Evolutionary conservation across 2,797 vertebrate species (phyloP).

Genomic region (Intellagama lesueurii): DNA sequence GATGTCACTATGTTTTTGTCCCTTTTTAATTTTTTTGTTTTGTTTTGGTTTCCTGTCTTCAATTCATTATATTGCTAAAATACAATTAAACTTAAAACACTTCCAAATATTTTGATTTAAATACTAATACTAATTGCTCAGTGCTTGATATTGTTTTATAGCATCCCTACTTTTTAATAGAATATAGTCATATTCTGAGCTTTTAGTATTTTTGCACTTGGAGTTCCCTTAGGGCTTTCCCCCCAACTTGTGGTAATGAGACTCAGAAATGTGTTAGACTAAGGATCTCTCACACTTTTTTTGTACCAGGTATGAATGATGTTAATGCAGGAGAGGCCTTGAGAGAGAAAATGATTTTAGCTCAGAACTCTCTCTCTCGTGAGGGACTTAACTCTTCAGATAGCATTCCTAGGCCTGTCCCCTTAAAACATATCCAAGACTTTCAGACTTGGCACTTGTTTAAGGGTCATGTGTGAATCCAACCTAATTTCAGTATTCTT

Average conservation of each 20-base stretch:
- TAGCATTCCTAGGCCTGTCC: no score
- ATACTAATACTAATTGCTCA: not conserved
- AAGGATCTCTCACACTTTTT: not conserved
- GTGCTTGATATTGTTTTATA: not conserved
- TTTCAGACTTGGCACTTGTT: no score
- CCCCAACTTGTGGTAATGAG: not conserved
- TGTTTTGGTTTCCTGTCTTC: no score
- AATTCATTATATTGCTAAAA: no score
- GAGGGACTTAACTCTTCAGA: not conserved
- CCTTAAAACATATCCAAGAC: no score
- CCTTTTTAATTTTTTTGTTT: no score
- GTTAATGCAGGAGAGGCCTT: not conserved
- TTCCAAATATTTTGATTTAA: no score
- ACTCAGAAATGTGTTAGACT: not conserved
- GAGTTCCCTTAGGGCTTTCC: not conserved
- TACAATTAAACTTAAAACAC: no score
- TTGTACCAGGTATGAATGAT: not conserved
- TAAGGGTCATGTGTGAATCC: no score
- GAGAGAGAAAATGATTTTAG: not conserved
- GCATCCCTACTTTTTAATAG: not conserved
- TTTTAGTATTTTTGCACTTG: not conserved
- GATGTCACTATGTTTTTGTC: no score
- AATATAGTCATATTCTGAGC: no score
- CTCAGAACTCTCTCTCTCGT: not conserved
- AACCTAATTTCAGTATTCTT: no score